phyloP scores from a whole-genome alignment of 2,113 vertebrate genomes.

The Pitta sordida region DNA sequence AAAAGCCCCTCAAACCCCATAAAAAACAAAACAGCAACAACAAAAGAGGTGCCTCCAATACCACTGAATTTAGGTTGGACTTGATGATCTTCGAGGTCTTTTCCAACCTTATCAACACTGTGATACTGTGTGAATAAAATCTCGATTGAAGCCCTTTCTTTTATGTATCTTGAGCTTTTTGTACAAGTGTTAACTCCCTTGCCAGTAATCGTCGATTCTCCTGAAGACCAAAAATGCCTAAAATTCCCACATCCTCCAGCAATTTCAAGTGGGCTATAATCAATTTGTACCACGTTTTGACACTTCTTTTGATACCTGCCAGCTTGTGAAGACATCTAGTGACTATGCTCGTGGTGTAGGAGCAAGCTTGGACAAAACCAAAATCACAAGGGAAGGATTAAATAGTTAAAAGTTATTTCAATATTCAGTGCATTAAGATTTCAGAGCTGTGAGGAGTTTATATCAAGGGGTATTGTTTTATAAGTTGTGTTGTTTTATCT shows the following conservation, averaged over 20 bases:
- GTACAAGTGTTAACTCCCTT: neutral
- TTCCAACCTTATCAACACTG: too few species aligned
- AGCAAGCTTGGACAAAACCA: neutral
- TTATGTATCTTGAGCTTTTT: neutral
- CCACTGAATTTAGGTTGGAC: too few species aligned
- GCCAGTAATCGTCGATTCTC: neutral
- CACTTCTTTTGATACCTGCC: neutral
- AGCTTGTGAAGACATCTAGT: neutral
- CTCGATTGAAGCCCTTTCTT: neutral
- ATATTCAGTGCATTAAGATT: neutral
- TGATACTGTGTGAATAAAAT: too few species aligned
- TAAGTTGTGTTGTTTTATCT: neutral
- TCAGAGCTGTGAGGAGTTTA: neutral
- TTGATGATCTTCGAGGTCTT: too few species aligned
- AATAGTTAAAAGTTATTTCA: neutral
- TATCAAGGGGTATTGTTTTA: neutral
- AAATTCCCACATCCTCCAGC: neutral
- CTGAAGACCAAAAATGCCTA: neutral
- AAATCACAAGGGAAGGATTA: neutral
- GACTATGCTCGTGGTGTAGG: neutral
- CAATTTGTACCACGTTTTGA: neutral
- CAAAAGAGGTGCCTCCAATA: neutral
- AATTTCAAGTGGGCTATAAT: neutral
- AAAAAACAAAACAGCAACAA: neutral
- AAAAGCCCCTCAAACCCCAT: accelerated